Evolutionary conservation across 2,113 vertebrate genomes (phyloP).

Genomic region (Phalacrocorax carbo): DNA sequence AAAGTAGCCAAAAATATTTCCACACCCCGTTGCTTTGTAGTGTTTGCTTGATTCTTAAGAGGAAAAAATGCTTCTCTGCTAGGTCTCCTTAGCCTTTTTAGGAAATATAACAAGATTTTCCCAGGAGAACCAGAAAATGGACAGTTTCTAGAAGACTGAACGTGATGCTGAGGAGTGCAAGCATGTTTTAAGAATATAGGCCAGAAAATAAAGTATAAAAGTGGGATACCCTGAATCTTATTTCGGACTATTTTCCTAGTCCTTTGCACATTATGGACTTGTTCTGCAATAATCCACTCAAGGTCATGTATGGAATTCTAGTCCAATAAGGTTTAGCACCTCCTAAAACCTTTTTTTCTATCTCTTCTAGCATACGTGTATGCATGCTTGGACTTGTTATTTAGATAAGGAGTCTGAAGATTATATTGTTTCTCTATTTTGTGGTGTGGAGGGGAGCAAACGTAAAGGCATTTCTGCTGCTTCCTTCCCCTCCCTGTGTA

Average conservation of each 20-base stretch:
- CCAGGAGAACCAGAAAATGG: neutral
- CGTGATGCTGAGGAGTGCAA: neutral
- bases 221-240: neutral
- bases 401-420: neutral
- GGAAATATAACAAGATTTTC: neutral
- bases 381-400: neutral
- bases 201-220: neutral
- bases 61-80: neutral
- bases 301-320: neutral
- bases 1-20: conserved; percentile 38
- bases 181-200: neutral
- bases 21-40: neutral
- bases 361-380: neutral
- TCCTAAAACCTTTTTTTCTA: neutral
- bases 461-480: neutral
- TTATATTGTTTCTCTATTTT: neutral
- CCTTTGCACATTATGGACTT: neutral
- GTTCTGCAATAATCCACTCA: neutral
- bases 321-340: neutral
- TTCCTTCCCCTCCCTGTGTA: neutral
- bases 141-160: neutral
- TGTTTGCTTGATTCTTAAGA: neutral
- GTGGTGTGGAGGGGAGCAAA: neutral
- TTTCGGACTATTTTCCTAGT: neutral
- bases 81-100: neutral